Evolutionary conservation across 2,888 invertebrate genomes (phyloP).

Genomic region (Drosophila meridiana): DNA sequence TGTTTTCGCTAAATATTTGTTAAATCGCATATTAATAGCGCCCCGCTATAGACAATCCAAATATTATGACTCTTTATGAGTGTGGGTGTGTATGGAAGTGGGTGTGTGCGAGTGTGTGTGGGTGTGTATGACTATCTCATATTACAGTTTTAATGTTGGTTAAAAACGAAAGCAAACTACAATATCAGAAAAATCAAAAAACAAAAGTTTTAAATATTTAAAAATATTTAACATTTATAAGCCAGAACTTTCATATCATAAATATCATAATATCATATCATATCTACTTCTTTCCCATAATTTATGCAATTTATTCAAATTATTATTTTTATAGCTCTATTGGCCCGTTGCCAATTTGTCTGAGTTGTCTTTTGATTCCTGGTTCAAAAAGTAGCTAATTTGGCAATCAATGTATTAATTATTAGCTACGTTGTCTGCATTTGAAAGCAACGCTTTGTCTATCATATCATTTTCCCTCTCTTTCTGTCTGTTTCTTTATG

Average conservation of each 20-base stretch:
- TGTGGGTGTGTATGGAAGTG: conserved; percentile 28
- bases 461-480: not conserved
- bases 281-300: not conserved
- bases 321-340: not conserved
- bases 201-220: not conserved
- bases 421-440: conserved; percentile 81
- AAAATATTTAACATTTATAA: not conserved
- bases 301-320: conserved; percentile 7
- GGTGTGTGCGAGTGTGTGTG: conserved; percentile 13
- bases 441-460: conserved; percentile 26
- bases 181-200: not conserved
- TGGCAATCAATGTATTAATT: conserved; percentile 69
- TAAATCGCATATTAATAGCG: conserved; percentile 84
- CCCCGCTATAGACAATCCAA: conserved; percentile 69
- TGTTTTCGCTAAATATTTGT: conserved; percentile 83
- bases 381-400: conserved; percentile 45
- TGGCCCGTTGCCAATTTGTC: conserved; percentile 29
- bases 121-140: conserved; percentile 7
- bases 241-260: not conserved
- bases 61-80: conserved; percentile 5
- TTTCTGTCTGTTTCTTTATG: conserved; percentile 24
- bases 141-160: conserved; percentile 20
- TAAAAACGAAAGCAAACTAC: not conserved
- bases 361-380: conserved; percentile 29
- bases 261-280: not conserved